Evolutionary conservation across 2,113 vertebrate species (phyloP).

Genomic region (Pagrus major): DNA sequence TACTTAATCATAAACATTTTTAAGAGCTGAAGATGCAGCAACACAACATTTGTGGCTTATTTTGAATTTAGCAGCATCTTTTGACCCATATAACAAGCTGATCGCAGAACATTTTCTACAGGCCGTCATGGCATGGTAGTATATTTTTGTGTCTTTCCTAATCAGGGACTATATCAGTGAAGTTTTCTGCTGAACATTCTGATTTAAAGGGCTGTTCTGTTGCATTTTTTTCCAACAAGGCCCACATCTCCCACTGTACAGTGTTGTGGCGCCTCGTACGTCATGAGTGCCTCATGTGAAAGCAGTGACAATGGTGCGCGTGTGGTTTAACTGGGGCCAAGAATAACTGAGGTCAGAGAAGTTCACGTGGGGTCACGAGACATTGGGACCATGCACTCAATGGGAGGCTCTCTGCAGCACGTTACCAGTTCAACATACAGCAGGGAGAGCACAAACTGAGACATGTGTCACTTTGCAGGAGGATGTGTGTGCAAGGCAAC

Average conservation of each 20-base stretch:
- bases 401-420: slow-evolving; percentile 12
- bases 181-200: background rate
- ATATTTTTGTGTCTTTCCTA: background rate
- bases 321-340: slow-evolving; percentile 22
- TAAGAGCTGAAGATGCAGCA: background rate
- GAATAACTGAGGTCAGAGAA: slow-evolving; percentile 3
- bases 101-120: background rate
- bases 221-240: background rate
- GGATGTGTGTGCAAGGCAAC: background rate
- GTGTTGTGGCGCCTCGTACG: background rate
- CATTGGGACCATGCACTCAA: background rate
- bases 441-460: background rate
- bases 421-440: background rate
- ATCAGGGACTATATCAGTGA: background rate
- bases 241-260: background rate
- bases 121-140: background rate
- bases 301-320: slow-evolving; percentile 1
- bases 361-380: slow-evolving; percentile 19
- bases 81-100: background rate
- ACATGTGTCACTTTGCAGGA: background rate
- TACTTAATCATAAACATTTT: slow-evolving; percentile 13
- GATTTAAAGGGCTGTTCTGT: background rate
- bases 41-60: background rate
- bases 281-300: slow-evolving; percentile 2
- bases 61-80: background rate